phyloP scores from a whole-genome alignment of 2,797 vertebrate genomes.

The Cichlasoma orientale region DNA sequence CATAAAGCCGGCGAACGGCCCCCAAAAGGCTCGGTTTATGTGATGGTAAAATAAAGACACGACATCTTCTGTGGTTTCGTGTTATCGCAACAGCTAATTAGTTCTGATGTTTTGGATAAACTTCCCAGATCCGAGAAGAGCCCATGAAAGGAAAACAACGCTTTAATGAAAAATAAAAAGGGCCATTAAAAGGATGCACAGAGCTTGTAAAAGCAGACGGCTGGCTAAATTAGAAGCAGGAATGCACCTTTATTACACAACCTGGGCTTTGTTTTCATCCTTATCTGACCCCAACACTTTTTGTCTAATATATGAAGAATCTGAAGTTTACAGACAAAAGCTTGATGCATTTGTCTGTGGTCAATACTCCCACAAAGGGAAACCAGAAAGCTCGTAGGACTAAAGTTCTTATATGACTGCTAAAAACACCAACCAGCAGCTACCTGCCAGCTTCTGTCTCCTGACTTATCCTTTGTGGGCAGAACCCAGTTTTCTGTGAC shows the following conservation, averaged over 20 bases:
- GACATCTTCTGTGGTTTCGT: slow-evolving; percentile 54
- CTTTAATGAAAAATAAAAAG: slow-evolving; percentile 58
- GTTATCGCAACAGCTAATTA: slow-evolving; percentile 68
- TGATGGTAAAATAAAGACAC: slow-evolving; percentile 45
- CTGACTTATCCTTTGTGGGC: not conserved
- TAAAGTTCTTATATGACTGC: not conserved
- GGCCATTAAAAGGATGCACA: slow-evolving; percentile 48
- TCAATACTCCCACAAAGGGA: too few relatives aligned
- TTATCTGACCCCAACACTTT: not conserved
- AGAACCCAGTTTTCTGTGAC: not conserved
- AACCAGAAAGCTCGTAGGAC: too few relatives aligned
- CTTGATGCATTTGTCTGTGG: not conserved
- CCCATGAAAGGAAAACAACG: slow-evolving; percentile 58
- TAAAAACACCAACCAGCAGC: not conserved
- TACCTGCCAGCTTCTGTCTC: not conserved
- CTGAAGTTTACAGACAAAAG: not conserved
- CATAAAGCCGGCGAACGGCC: slow-evolving; percentile 48
- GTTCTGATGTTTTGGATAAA: slow-evolving; percentile 58
- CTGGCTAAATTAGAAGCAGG: slow-evolving; percentile 7
- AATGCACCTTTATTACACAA: not conserved
- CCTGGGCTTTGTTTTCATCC: not conserved
- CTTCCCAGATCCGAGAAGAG: slow-evolving; percentile 44
- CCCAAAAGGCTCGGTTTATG: slow-evolving; percentile 32
- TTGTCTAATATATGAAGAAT: not conserved
- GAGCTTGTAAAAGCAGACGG: slow-evolving; percentile 32